Percentiles rank a stretch among this genome's conserved stretches.
phyloP scores from a whole-genome alignment of 2,797 vertebrate genomes.

The Coregonus suidteri region DNA sequence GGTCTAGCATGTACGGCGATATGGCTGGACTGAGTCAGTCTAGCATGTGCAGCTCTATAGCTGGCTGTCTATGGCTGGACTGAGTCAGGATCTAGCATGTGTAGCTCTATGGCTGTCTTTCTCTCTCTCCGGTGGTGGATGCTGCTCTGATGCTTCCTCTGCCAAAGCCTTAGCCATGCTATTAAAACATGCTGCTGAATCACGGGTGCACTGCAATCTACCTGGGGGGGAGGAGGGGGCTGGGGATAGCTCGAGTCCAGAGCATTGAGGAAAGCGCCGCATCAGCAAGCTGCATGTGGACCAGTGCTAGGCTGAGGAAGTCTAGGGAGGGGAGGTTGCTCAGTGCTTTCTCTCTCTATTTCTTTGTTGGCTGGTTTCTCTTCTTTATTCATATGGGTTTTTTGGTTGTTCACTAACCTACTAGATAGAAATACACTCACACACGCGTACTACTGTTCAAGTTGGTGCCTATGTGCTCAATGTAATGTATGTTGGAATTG shows the following conservation, averaged over 20 bases:
- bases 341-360: slow-evolving; percentile 9
- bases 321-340: background rate
- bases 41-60: background rate
- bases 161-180: background rate
- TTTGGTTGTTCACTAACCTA: background rate
- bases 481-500: background rate
- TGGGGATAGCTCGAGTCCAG: background rate
- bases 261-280: background rate
- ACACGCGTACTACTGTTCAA: background rate
- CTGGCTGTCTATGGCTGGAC: background rate
- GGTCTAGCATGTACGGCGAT: background rate
- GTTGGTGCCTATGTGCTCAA: slow-evolving; percentile 8
- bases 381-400: background rate
- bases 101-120: slow-evolving; percentile 1
- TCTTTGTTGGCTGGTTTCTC: background rate
- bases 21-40: background rate
- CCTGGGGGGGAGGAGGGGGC: background rate
- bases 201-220: background rate
- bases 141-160: background rate
- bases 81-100: background rate
- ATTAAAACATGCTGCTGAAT: slow-evolving; percentile 2
- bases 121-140: background rate
- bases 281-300: background rate
- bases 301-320: background rate
- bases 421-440: background rate